Percentiles rank a stretch among this genome's conserved stretches.
Evolutionary conservation across 2,888 invertebrate species (phyloP).

Genomic region (Formica aserva): DNA sequence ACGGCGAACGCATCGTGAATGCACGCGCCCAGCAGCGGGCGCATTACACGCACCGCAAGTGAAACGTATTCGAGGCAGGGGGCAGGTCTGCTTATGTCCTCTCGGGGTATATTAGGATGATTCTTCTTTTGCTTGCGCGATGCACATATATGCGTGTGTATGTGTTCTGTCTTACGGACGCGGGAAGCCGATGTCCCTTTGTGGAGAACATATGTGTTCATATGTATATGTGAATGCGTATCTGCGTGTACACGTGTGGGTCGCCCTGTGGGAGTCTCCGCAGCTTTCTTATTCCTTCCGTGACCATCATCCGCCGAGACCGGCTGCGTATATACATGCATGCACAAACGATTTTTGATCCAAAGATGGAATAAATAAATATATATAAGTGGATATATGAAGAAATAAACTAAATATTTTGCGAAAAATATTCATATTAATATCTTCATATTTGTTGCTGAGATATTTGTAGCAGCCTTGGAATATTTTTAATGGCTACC

Average conservation of each 20-base stretch:
- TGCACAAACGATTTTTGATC: conserved; percentile 31
- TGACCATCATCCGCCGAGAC: conserved; percentile 35
- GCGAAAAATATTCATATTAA: background rate
- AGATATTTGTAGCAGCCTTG: background rate
- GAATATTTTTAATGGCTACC: background rate
- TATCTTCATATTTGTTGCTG: background rate
- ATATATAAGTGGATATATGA: background rate
- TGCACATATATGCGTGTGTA: conserved; percentile 23
- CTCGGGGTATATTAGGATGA: conserved; percentile 73
- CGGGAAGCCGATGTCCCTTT: conserved; percentile 67
- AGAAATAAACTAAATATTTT: conserved; percentile 16
- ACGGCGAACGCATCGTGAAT: conserved; percentile 68
- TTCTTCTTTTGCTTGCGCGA: conserved; percentile 53
- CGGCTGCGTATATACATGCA: background rate
- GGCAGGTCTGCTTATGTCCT: conserved; percentile 74
- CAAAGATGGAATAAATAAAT: conserved; percentile 4
- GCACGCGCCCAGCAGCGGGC: conserved; percentile 58
- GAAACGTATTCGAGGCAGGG: conserved; percentile 75
- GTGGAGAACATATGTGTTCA: conserved; percentile 21
- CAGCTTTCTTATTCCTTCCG: conserved; percentile 69
- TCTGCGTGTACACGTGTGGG: conserved; percentile 63
- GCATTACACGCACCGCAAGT: conserved; percentile 64
- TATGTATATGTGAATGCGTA: background rate
- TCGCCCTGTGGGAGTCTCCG: conserved; percentile 74
- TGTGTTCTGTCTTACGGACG: conserved; percentile 39